These are phyloP conservation scores for Apogon hyalosoma DNA, from an alignment of 2,797 vertebrate species.

Conservation along the genomic window DNA sequence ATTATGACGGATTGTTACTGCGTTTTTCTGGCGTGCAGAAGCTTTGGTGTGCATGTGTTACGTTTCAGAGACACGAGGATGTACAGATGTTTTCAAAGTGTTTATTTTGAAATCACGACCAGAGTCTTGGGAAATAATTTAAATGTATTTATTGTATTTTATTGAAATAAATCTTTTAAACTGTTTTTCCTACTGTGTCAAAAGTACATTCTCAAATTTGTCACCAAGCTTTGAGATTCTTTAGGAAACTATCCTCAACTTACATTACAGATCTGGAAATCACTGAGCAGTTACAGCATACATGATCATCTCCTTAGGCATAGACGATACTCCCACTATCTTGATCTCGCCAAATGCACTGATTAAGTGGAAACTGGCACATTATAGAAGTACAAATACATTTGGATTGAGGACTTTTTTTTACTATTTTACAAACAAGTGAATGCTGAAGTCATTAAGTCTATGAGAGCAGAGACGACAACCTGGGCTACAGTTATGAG, in stretches of 20 bases:
- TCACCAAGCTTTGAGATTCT: slow-evolving; percentile 51
- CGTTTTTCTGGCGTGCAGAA: slow-evolving; percentile 52
- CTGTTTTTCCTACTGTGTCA: slow-evolving; percentile 69
- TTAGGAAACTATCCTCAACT: slow-evolving; percentile 27
- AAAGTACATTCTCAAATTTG: slow-evolving; percentile 73
- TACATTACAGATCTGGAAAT: slow-evolving; percentile 38
- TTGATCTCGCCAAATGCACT: slow-evolving; percentile 38
- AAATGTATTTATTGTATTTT: slow-evolving; percentile 87
- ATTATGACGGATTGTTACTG: slow-evolving; percentile 71
- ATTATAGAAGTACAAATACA: slow-evolving; percentile 75
- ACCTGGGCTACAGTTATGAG: slow-evolving; percentile 43
- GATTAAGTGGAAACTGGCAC: slow-evolving; percentile 34
- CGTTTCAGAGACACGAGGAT: slow-evolving; percentile 83
- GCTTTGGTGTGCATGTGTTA: slow-evolving; percentile 71
- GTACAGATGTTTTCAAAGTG: slow-evolving; percentile 93
- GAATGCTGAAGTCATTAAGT: slow-evolving; percentile 37
- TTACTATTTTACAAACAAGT: slow-evolving; percentile 57
- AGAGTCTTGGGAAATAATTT: slow-evolving; percentile 80
- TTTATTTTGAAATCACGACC: slow-evolving; percentile 86
- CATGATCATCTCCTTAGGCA: slow-evolving; percentile 50
- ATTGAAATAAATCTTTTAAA: slow-evolving; percentile 86
- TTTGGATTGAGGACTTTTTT: slow-evolving; percentile 60
- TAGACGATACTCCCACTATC: slow-evolving; percentile 28
- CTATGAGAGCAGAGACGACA: slow-evolving; percentile 47
- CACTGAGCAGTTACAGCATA: slow-evolving; percentile 64